Conservation (phyloP, 2,113 vertebrate species). For the Tragulus kanchil region DNA sequence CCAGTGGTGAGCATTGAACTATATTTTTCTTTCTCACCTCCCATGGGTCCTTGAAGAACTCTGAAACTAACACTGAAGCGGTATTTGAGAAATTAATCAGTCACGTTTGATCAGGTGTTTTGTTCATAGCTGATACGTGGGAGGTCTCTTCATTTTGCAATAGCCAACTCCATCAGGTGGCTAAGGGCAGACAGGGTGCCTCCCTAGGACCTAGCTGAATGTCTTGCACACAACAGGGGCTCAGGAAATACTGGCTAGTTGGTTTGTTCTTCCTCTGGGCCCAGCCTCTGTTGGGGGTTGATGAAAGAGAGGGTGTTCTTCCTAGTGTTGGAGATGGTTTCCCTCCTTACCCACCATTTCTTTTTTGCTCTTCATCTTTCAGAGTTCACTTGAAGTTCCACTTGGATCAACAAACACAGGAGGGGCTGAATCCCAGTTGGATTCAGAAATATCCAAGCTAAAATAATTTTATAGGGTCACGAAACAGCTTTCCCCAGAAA, state of each 20-base stretch:
- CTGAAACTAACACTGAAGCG: neutral
- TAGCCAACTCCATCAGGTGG: neutral
- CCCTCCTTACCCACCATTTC: neutral
- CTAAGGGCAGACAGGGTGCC: neutral
- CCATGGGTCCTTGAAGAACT: neutral
- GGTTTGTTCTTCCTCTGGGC: no score
- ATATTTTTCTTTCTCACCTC: neutral
- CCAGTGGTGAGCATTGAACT: neutral
- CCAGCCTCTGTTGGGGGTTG: neutral
- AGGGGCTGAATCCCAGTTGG: neutral
- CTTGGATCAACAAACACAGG: neutral
- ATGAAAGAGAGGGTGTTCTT: neutral
- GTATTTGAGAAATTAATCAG: neutral
- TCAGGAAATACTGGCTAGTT: neutral
- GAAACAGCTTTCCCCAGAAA: neutral
- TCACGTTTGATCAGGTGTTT: neutral
- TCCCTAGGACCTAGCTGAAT: neutral
- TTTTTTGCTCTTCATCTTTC: neutral
- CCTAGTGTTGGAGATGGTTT: neutral
- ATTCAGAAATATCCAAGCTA: neutral
- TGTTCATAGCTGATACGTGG: neutral
- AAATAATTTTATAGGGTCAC: neutral
- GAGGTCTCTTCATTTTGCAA: neutral
- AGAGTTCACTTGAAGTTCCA: neutral
- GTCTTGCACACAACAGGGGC: neutral